phyloP scores from a whole-genome alignment of 2,888 invertebrate species.

The Caenorhabditis sp. region DNA sequence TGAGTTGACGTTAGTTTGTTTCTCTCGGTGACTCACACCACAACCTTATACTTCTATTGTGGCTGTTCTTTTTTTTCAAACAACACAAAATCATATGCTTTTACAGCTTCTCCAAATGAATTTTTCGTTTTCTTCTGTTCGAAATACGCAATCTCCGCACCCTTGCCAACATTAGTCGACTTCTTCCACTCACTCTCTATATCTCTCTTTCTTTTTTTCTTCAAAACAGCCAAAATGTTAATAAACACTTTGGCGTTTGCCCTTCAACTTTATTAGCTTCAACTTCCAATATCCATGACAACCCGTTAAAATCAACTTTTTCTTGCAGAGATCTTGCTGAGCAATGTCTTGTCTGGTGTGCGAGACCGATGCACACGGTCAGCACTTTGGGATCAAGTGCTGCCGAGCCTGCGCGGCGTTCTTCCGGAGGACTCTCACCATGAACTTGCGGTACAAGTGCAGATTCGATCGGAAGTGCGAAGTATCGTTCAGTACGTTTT shows the following conservation, averaged over 20 bases:
- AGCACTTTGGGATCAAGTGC: slow-evolving; percentile 62
- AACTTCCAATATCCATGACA: slow-evolving; percentile 13
- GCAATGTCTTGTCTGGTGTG: slow-evolving; percentile 60
- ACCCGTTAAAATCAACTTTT: slow-evolving; percentile 2
- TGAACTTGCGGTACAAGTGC: slow-evolving; percentile 61
- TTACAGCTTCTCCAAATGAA: too few species aligned
- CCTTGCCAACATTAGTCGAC: too few species aligned
- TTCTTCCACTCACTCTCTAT: too few species aligned
- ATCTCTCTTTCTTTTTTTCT: too few species aligned
- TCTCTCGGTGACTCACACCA: slow-evolving; percentile 22
- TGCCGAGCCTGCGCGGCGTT: slow-evolving; percentile 68
- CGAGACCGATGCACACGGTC: slow-evolving; percentile 59
- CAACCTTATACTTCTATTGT: background rate
- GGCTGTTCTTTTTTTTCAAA: too few species aligned
- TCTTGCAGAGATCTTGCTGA: too few species aligned
- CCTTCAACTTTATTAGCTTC: too few species aligned
- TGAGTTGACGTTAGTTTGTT: slow-evolving; percentile 36
- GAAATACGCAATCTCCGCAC: too few species aligned
- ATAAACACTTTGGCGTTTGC: too few species aligned
- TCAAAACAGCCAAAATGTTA: too few species aligned
- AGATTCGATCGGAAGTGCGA: slow-evolving; percentile 59
- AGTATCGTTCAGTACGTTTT: slow-evolving; percentile 61
- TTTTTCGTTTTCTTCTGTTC: too few species aligned
- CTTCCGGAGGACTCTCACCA: slow-evolving; percentile 57
- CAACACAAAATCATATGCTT: too few species aligned